Evolutionary conservation across 2,888 invertebrate genomes (phyloP).

Genomic region (Pandemis cinnamomeana): DNA sequence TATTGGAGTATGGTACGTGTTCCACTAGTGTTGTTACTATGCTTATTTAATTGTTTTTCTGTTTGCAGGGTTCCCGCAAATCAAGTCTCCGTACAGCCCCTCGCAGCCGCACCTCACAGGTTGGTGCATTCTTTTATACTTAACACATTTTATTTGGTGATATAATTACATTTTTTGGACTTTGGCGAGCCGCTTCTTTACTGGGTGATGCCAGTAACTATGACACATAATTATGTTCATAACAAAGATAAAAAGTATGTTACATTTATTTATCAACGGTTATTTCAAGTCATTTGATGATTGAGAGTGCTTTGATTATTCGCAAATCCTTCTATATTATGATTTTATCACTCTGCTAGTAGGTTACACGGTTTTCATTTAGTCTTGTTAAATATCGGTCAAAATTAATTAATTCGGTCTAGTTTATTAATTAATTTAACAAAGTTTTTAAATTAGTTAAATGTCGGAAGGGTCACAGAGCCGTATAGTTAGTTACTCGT

Average conservation of each 20-base stretch:
- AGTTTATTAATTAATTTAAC: neutral
- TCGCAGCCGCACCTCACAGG: constrained; percentile 86
- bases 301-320: no score
- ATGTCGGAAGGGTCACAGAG: neutral
- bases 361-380: no score
- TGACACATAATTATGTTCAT: no score
- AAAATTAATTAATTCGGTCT: neutral
- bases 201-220: neutral
- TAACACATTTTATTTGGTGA: neutral
- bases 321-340: no score
- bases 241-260: no score
- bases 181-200: neutral
- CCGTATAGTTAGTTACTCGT: neutral
- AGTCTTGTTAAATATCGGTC: neutral
- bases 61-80: constrained; percentile 86
- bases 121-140: constrained; percentile 59
- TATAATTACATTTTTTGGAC: neutral
- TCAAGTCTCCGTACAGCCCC: constrained; percentile 87
- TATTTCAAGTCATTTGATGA: no score
- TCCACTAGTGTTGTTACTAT: constrained; percentile 33
- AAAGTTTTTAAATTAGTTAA: neutral
- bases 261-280: no score
- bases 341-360: no score
- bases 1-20: neutral
- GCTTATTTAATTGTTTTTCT: constrained; percentile 62